Evolutionary conservation across 2,888 invertebrate genomes (phyloP), one percentile per base, ranked within the genome.

Genomic region (Philereme transversata): DNA sequence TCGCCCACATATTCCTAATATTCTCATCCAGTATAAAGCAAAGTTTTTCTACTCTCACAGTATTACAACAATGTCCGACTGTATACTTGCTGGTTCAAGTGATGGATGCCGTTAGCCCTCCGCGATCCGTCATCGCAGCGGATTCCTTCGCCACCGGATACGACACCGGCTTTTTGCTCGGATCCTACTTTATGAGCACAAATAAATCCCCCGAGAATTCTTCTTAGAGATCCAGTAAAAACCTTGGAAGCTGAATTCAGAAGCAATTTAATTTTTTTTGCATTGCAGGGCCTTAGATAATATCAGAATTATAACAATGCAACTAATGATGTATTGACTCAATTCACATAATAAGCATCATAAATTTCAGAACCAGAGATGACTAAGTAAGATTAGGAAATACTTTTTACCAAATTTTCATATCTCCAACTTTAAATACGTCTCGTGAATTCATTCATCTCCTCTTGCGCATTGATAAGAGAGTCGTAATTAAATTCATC

Each of bases 401-500:
- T 33, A 54, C 35, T 59, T 59, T 62, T 62, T 47, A 43, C 46
- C 9, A 46, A 36, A 50, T 47, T 46, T 22, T 58, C 48, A 51
- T 51, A 62, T 49, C 36, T 38, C 43, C 22, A 45, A 44, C 9
- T 48, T 11, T 49, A 50, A 46, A 64, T 68, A 50, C 60, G 60
- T 58, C 58, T 58, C n/a, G 55, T 66, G 58, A 67, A 67, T 69
- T 71, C 65, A 73, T 76, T 72, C 69, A 71, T 73, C 66, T 59
- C 53, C 53, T 51, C 59, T 57, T 67, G 72, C 65, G 68, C 68
- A 67, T 75, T 79, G 81, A 82, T 80, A 83, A 81, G 78, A 78
- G 77, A 72, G 74, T 73, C 72, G 74, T 81, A 84, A 86, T 84
- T 79, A 82, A 82, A 83, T 83, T 77, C 77, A 72, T 70, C 71